These are phyloP conservation scores for Telmatochromis sp. DNA, from an alignment of 2,113 vertebrate species.

Conservation along the genomic window DNA sequence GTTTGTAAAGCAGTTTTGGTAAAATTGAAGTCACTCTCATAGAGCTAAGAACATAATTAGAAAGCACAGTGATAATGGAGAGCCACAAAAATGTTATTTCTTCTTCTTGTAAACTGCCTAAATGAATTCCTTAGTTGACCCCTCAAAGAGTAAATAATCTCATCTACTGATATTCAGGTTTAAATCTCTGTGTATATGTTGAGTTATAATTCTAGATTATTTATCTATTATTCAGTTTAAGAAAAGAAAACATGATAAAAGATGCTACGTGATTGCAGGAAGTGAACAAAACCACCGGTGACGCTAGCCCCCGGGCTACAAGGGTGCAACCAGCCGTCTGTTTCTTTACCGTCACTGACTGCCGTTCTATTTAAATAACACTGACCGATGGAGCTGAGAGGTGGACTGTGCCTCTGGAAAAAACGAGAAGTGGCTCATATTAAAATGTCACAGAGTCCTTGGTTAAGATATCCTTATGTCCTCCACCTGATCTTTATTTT, in stretches of 20 bases:
- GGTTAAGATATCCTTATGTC: neutral
- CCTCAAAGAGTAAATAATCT: neutral
- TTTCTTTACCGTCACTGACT: neutral
- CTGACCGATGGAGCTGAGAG: neutral
- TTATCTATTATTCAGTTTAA: neutral
- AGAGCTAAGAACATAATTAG: neutral
- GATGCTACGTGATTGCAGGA: neutral
- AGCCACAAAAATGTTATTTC: neutral
- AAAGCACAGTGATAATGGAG: neutral
- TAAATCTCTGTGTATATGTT: neutral
- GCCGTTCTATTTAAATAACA: slow-evolving; percentile 5
- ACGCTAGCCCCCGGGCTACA: neutral
- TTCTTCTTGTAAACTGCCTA: neutral
- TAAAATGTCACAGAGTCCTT: neutral
- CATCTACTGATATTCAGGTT: neutral
- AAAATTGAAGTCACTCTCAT: neutral
- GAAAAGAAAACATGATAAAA: neutral
- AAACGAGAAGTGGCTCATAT: neutral
- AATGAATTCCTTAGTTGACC: neutral
- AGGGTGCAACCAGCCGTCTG: neutral
- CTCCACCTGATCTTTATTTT: neutral
- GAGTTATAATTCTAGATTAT: neutral
- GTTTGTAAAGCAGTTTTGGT: neutral
- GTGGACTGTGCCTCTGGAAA: neutral
- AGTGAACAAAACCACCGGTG: neutral